These are phyloP conservation scores for Polydesmus complanatus DNA, from an alignment of 2,888 invertebrate species.

Conservation along the genomic window DNA sequence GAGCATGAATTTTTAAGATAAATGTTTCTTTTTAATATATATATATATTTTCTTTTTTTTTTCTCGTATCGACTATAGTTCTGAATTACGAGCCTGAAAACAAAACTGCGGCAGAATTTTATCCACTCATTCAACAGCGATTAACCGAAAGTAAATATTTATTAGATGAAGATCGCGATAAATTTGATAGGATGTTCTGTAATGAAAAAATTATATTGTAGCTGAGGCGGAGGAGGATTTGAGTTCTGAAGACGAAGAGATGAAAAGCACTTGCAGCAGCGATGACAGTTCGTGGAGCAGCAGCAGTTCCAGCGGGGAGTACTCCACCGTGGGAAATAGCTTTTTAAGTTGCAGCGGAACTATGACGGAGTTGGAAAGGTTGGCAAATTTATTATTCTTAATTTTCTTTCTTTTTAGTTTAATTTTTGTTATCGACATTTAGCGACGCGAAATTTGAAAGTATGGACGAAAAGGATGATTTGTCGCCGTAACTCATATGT, in stretches of 20 bases:
- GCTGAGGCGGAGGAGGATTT: background rate
- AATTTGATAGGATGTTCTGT: background rate
- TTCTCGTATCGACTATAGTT: too few relatives aligned
- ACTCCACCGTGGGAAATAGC: conserved; percentile 5
- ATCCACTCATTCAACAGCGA: conserved; percentile 7
- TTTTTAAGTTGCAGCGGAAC: background rate
- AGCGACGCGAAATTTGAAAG: background rate
- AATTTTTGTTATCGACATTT: background rate
- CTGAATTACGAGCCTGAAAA: conserved; percentile 8
- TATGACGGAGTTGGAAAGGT: background rate
- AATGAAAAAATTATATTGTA: background rate
- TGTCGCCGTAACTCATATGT: background rate
- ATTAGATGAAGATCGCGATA: background rate
- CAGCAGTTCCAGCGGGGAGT: conserved; percentile 3
- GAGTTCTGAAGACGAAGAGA: conserved; percentile 6
- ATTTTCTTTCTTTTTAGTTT: too few relatives aligned
- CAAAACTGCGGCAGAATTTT: conserved; percentile 3
- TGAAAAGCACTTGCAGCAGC: conserved; percentile 8
- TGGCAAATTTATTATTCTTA: too few relatives aligned
- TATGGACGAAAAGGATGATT: background rate
- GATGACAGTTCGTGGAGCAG: background rate
- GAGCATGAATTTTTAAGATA: too few relatives aligned
- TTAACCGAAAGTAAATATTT: conserved; percentile 1
- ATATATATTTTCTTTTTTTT: background rate
- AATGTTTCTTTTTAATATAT: background rate